Evolutionary conservation across 2,113 vertebrate genomes (phyloP), one percentile per base, ranked within the genome.

Genomic region (Apodemus sylvaticus): DNA sequence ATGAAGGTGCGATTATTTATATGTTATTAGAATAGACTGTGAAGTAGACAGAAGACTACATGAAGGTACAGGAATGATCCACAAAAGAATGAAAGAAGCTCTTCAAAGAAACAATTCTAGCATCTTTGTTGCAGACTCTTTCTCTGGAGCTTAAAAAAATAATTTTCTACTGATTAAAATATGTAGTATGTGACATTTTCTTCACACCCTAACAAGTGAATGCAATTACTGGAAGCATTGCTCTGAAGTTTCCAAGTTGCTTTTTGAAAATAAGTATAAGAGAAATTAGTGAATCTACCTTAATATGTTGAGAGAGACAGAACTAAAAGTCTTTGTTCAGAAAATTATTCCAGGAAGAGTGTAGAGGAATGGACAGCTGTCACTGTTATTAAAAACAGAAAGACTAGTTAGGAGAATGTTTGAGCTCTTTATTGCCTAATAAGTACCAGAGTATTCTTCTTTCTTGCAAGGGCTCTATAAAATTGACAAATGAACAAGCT

Each of bases 401-500:
- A 91, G 53, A 95, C 6, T 73, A 68, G 29, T 77, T 82, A 55
- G 45, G 53, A 86, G 96, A 92, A 24, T 93, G 17, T 89, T 91
- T 19, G 6, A 73, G 31, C 12, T 86, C 53, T 91, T 93, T 81
- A 77, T 36, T 26, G 34, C 19, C 51, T 94, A 85, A 70, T 96
- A 79, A 79, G 85, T 79, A 55, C 2, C 8, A 81, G 7, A 88
- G 9, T 39, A 79, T 0, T 31, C 7, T 4, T 85, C 71, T 92
- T 66, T 6, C 22, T 6, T 97, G 36, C 48, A 45, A 86, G 11
- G 53, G 2, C 81, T 95, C 73, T 95, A 93, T 93, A 74, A 16
- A 96, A 42, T 42, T 91, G 55, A 92, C 74, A 91, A 96, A 95
- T 94, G 96, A 89, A 77, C 68, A 95, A 79, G 14, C 62, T 68